Evolutionary conservation across 2,888 invertebrate genomes (phyloP).

Genomic region (Luperina testacea): DNA sequence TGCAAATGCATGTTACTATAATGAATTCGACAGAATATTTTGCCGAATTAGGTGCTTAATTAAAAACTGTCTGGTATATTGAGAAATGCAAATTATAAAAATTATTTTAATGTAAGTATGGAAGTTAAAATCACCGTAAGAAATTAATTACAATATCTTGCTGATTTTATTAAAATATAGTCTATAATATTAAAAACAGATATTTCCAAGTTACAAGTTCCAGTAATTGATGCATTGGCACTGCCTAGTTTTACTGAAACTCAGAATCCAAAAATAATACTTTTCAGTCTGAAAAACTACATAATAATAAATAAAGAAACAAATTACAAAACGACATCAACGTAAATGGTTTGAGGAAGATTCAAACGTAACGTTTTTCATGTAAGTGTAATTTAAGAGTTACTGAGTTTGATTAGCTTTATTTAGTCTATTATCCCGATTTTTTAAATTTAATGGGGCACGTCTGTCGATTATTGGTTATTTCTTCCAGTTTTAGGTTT

Average conservation of each 20-base stretch:
- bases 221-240: not conserved
- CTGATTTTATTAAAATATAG: not conserved
- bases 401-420: not conserved
- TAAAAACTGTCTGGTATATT: not conserved
- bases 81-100: not conserved
- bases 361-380: conserved; percentile 28
- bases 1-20: not conserved
- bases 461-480: not conserved
- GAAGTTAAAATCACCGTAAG: not conserved
- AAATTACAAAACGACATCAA: no score
- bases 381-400: no score
- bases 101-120: not conserved
- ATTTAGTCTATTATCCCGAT: not conserved
- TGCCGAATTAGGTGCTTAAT: not conserved
- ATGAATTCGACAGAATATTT: no score
- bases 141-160: not conserved
- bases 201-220: not conserved
- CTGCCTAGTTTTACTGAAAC: no score
- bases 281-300: not conserved
- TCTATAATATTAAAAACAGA: not conserved
- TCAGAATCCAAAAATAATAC: not conserved
- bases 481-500: not conserved
- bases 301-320: not conserved
- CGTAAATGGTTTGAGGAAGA: not conserved
- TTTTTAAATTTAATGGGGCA: not conserved